Evolutionary conservation across 1,140 invertebrate genomes (phyloP).

Genomic region (Neotoxoptera formosana): DNA sequence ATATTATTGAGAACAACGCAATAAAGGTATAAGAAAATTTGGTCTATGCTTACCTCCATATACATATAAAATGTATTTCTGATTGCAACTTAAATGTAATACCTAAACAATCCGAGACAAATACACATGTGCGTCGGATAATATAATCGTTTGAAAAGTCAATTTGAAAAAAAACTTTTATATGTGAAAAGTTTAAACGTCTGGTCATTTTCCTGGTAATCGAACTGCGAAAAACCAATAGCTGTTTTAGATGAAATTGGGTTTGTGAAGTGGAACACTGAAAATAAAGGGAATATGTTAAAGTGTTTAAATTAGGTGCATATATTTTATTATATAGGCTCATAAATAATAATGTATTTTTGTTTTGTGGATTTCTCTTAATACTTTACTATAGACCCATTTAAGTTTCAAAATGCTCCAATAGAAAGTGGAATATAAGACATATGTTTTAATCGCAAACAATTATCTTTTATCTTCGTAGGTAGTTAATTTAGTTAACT

Average conservation of each 20-base stretch:
- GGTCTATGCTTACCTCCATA: not conserved
- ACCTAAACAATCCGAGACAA: not conserved
- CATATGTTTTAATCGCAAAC: not conserved
- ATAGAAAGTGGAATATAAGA: not conserved
- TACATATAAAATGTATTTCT: not conserved
- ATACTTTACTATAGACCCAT: not conserved
- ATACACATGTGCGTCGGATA: conserved; percentile 29
- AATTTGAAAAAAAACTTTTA: conserved; percentile 49
- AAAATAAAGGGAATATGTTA: conserved; percentile 10
- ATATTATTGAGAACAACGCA: not conserved
- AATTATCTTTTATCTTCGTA: not conserved
- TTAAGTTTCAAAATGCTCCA: not conserved
- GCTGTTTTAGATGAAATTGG: conserved; percentile 32
- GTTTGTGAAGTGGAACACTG: conserved; percentile 4
- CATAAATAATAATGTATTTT: not conserved
- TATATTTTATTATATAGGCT: not conserved
- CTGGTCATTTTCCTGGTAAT: conserved; percentile 46
- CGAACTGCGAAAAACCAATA: conserved; percentile 22
- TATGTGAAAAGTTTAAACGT: conserved; percentile 57
- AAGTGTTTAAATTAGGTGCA: not conserved
- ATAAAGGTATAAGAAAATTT: not conserved
- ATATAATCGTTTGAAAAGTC: conserved; percentile 46
- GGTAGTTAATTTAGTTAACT: not conserved
- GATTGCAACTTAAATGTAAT: conserved; percentile 24
- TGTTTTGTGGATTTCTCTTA: not conserved